phyloP scores from a whole-genome alignment of 2,888 invertebrate species.

The Mythimna vitellina region DNA sequence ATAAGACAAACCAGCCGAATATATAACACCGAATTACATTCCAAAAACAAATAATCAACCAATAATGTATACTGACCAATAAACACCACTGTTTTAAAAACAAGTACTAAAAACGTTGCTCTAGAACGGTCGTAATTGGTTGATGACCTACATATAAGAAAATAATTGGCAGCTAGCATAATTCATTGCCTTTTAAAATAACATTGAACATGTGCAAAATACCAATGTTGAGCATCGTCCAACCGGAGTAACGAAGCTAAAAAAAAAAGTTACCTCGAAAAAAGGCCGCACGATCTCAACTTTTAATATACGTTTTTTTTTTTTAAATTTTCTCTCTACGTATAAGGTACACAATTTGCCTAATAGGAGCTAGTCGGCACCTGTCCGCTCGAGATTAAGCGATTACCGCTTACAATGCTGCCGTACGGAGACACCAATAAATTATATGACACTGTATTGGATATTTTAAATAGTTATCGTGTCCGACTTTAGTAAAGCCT shows the following conservation, averaged over 20 bases:
- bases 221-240: conserved; percentile 58
- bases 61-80: conserved; percentile 15
- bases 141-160: conserved; percentile 59
- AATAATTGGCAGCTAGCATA: conserved; percentile 63
- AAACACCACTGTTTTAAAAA: conserved; percentile 36
- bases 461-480: conserved; percentile 67
- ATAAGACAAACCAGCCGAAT: conserved; percentile 35
- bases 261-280: conserved; percentile 57
- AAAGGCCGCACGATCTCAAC: conserved; percentile 40
- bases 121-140: conserved; percentile 54
- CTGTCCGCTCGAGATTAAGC: conserved; percentile 77
- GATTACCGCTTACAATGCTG: conserved; percentile 70
- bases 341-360: conserved; percentile 70
- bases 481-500: conserved; percentile 75
- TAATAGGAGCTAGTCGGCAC: conserved; percentile 72
- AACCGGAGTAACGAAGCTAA: conserved; percentile 21
- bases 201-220: conserved; percentile 72
- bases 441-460: conserved; percentile 75
- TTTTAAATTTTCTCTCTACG: conserved; percentile 53
- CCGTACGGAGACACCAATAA: conserved; percentile 68
- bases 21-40: conserved; percentile 30
- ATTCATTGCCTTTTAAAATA: conserved; percentile 67
- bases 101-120: conserved; percentile 21
- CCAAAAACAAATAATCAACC: conserved; percentile 12
- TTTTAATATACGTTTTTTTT: conserved; percentile 54